Base-by-base conservation (phyloP, 2,797 vertebrate species). In the Kryptolebias ocellatus region DNA sequence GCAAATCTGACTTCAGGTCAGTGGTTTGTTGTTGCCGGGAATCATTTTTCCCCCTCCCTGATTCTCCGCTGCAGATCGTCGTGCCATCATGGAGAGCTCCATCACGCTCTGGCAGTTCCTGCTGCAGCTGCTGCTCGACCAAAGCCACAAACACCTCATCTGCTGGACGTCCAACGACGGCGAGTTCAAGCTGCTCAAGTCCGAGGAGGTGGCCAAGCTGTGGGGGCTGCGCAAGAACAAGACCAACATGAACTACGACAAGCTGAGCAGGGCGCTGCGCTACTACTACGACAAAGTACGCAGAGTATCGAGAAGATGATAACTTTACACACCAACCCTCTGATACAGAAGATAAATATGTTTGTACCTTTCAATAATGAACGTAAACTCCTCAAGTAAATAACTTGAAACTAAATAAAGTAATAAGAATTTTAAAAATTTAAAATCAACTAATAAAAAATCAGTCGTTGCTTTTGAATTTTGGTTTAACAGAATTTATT, bases 31-130 rank as follows among this genome's bases (percentile, higher is more conserved):
- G 16, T 17, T 4, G n/a, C 5, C 17, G 5, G 46, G 17, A 49
- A 8, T 20, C 6, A 10, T 49, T 49, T 49, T 18, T 34, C 4
- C 18, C 10, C 34, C 39, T 39, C 57, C n/a, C 39, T 7, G 3
- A 10, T 64, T 57, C 27, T 46, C 9, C 7, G 12, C 16, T 56
- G 49, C 72, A 86, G 86, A 53, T 83, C 5, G 10, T 39, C 53
- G 60, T 52, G 56, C 29, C 18, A 91, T 92, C 90, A 98, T 98
- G 97, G 97, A 99, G 96, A 98, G 96, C 91, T 96, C 97, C 89
- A 98, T 98, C 93, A 99, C 97, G 1, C 93, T 98, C 91, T 98
- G 97, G 97, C 97, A 99, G 95, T 99, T 99, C 94, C 95, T 99
- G 88, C 95, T 99, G 91, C 97, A 99, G 92, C 92, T 99, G 87